Evolutionary conservation across 53 echinoderm and acorn worm genomes (phyloP).

Genomic region (Mesocentrotus franciscanus): DNA sequence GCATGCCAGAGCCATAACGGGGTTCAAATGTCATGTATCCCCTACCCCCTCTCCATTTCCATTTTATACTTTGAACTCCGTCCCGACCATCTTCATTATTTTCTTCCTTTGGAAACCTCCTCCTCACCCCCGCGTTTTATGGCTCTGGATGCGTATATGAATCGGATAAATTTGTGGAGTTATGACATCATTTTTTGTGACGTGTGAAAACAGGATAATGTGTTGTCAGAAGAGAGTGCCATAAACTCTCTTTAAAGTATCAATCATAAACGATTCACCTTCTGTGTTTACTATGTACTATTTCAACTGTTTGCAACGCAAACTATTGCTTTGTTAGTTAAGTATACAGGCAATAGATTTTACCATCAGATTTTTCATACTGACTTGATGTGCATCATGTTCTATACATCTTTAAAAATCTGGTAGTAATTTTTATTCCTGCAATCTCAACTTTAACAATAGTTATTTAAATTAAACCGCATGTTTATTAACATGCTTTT

Average conservation of each 20-base stretch:
- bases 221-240: background rate
- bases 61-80: conserved; percentile 21
- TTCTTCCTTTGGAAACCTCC: background rate
- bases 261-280: conserved; percentile 13
- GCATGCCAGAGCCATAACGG: conserved; percentile 15
- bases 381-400: background rate
- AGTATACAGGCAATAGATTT: background rate
- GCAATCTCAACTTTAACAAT: background rate
- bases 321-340: background rate
- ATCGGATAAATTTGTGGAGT: background rate
- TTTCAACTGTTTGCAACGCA: conserved; percentile 16
- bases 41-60: background rate
- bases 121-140: background rate
- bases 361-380: background rate
- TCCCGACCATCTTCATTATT: background rate
- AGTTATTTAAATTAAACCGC: conserved; percentile 9
- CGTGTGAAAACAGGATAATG: background rate
- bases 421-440: conserved; percentile 18
- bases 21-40: background rate
- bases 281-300: background rate
- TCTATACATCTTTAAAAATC: background rate
- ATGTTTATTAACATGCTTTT: background rate
- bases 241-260: conserved; percentile 13
- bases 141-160: conserved; percentile 1
- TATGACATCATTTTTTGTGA: background rate